Evolutionary conservation across 2,113 vertebrate genomes (phyloP).

Genomic region (Heptranchias perlo): DNA sequence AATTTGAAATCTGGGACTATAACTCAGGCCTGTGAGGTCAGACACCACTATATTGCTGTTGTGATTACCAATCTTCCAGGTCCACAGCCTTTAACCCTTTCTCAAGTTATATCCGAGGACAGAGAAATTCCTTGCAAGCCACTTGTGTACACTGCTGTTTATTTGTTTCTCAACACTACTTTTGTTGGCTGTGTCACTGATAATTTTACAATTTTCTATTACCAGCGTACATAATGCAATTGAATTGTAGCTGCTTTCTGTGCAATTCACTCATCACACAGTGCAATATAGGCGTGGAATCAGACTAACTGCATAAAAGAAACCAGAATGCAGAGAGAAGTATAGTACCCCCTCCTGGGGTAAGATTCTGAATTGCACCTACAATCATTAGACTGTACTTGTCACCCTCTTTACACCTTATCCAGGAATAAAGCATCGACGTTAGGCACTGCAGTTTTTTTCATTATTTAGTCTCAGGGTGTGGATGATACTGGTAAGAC

Average conservation of each 20-base stretch:
- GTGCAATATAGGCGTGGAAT: neutral
- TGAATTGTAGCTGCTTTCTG: neutral
- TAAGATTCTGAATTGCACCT: neutral
- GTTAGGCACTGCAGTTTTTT: neutral
- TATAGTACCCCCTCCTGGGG: neutral
- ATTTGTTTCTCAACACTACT: neutral
- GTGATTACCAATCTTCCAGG: no score
- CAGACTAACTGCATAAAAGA: neutral
- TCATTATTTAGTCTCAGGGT: neutral
- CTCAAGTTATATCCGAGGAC: no score
- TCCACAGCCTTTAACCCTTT: no score
- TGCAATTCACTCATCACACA: neutral
- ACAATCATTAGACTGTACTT: neutral
- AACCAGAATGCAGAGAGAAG: neutral
- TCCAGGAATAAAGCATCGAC: neutral
- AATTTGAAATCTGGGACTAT: no score
- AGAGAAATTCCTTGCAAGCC: no score
- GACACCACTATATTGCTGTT: no score
- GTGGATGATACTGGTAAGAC: neutral
- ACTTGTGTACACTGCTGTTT: no score
- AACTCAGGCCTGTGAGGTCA: no score
- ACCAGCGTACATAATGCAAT: neutral
- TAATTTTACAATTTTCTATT: neutral
- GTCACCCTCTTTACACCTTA: neutral
- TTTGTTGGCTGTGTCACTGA: neutral